phyloP scores from a whole-genome alignment of 2,888 invertebrate genomes.

The Drosophila fungiperda region DNA sequence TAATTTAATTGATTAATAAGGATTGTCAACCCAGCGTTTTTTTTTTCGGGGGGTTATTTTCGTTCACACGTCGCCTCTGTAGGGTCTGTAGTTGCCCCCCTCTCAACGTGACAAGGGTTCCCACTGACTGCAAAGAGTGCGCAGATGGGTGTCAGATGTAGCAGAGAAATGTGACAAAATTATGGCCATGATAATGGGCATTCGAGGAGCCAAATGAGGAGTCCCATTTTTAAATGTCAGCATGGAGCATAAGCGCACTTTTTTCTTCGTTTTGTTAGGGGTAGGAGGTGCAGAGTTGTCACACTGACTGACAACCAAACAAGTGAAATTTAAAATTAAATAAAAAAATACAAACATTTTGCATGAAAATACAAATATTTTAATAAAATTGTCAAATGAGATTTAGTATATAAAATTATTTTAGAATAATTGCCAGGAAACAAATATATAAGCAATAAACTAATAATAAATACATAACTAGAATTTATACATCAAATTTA shows the following conservation, averaged over 20 bases:
- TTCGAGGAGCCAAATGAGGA: constrained; percentile 34
- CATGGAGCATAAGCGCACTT: constrained; percentile 26
- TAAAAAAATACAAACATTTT: not conserved
- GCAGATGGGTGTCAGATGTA: constrained; percentile 69
- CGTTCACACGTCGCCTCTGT: constrained; percentile 60
- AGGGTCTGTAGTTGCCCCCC: constrained; percentile 3
- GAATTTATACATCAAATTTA: too few relatives aligned
- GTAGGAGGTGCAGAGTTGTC: constrained; percentile 18
- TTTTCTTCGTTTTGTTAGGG: not conserved
- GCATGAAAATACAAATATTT: not conserved
- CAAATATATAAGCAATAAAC: not conserved
- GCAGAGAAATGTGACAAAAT: constrained; percentile 43
- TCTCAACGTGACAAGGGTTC: constrained; percentile 64
- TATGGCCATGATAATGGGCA: constrained; percentile 47
- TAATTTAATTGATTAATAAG: constrained; percentile 77
- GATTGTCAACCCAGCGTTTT: constrained; percentile 64
- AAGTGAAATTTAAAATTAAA: not conserved
- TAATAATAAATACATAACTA: not conserved
- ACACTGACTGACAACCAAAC: not conserved
- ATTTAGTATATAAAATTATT: not conserved
- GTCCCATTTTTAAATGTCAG: constrained; percentile 52
- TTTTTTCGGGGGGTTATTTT: constrained; percentile 34
- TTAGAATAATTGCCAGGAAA: not conserved
- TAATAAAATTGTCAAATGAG: not conserved
- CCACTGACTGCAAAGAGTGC: constrained; percentile 11